Evolutionary conservation across 2,888 invertebrate species (phyloP).

Genomic region (Psococerastis gibbosa): DNA sequence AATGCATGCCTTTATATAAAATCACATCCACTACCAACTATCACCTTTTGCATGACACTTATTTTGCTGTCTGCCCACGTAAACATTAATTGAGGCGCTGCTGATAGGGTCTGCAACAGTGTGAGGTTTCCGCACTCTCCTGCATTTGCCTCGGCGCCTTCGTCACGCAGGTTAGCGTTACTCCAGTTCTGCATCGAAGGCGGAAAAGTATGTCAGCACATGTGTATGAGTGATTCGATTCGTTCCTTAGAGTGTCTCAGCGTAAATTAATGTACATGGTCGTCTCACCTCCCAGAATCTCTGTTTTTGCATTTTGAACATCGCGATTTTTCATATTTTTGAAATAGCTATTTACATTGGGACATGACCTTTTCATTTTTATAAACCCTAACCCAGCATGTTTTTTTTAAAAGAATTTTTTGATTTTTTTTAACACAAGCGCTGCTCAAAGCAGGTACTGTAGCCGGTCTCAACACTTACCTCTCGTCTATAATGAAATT

Average conservation of each 20-base stretch:
- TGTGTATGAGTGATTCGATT: constrained; percentile 37
- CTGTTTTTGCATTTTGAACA: too few species aligned
- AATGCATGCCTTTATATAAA: not conserved
- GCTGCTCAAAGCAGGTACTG: not conserved
- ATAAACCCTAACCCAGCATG: not conserved
- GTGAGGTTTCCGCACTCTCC: too few species aligned
- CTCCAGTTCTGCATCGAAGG: too few species aligned
- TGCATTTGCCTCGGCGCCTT: too few species aligned
- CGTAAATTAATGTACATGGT: too few species aligned
- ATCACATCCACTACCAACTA: not conserved
- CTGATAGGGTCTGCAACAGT: not conserved
- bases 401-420: constrained; percentile 13
- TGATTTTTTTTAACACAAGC: constrained; percentile 12
- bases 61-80: constrained; percentile 11
- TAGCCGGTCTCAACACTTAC: not conserved
- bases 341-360: constrained; percentile 13
- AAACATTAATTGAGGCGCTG: constrained; percentile 10
- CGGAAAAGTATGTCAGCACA: constrained; percentile 37
- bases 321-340: too few species aligned
- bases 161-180: too few species aligned
- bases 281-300: too few species aligned
- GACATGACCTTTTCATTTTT: too few species aligned
- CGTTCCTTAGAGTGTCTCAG: not conserved
- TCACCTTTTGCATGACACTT: too few species aligned
- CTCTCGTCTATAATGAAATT: not conserved